phyloP scores from a whole-genome alignment of 2,113 vertebrate species.

The Butorides virescens region DNA sequence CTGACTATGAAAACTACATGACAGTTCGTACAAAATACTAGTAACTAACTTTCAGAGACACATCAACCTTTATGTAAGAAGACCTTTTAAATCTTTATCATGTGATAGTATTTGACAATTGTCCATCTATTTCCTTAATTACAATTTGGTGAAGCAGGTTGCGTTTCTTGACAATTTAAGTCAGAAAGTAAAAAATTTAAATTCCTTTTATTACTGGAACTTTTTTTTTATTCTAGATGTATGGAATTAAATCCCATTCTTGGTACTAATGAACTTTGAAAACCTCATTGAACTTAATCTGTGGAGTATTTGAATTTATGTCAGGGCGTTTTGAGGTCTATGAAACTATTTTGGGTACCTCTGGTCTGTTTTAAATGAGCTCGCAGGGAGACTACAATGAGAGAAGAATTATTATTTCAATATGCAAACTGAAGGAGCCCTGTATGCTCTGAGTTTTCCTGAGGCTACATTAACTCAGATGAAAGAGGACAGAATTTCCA shows the following conservation, averaged over 20 bases:
- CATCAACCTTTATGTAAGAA: slow-evolving; percentile 4
- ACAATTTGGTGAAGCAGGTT: not conserved
- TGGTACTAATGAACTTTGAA: slow-evolving; percentile 1
- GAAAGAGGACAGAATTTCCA: not conserved
- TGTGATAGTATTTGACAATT: slow-evolving; percentile 4
- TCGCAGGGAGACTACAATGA: not conserved
- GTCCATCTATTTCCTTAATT: slow-evolving; percentile 19
- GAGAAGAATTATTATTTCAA: not conserved
- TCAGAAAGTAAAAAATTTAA: slow-evolving; percentile 31
- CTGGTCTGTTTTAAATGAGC: not conserved
- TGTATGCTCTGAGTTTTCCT: not conserved
- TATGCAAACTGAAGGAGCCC: not conserved
- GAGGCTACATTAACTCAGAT: not conserved
- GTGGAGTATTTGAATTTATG: slow-evolving; percentile 12
- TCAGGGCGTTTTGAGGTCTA: not conserved
- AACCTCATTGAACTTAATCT: not conserved
- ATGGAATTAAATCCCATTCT: not conserved
- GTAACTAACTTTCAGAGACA: slow-evolving; percentile 50
- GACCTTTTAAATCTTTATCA: slow-evolving; percentile 31
- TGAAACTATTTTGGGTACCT: not conserved
- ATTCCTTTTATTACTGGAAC: slow-evolving; percentile 36
- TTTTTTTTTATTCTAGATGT: slow-evolving; percentile 22
- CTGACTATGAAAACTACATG: slow-evolving; percentile 38
- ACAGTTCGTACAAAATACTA: slow-evolving; percentile 42
- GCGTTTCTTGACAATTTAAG: slow-evolving; percentile 33